phyloP scores from a whole-genome alignment of 2,888 invertebrate genomes.

The Glaucopsyche alexis region DNA sequence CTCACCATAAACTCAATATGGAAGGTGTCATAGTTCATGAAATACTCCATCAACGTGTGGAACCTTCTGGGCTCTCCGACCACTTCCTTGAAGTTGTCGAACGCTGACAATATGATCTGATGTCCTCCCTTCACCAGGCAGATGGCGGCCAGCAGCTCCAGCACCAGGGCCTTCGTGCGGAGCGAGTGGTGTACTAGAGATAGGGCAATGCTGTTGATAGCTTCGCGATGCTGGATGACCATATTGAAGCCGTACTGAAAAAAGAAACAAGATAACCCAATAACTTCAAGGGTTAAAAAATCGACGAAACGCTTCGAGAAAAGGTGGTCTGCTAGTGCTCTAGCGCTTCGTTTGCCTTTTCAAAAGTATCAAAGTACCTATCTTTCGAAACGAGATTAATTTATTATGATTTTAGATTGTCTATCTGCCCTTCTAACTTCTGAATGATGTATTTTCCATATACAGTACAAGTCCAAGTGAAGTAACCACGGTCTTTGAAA shows the following conservation, averaged over 20 bases:
- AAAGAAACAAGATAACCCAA: not conserved
- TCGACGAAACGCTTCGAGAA: no score
- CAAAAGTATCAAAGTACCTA: no score
- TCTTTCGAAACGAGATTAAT: no score
- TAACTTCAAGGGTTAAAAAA: no score
- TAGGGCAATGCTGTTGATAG: slow-evolving; percentile 98
- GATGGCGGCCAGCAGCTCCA: slow-evolving; percentile 98
- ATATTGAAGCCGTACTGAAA: slow-evolving; percentile 98
- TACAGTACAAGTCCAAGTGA: no score
- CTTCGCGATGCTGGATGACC: slow-evolving; percentile 98
- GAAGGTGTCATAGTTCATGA: slow-evolving; percentile 96
- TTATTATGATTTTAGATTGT: no score
- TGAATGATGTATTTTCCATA: no score
- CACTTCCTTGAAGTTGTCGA: slow-evolving; percentile 97
- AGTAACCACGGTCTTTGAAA: no score
- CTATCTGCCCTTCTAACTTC: no score
- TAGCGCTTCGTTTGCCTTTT: no score
- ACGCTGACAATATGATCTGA: slow-evolving; percentile 97
- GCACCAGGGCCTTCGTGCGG: slow-evolving; percentile 97
- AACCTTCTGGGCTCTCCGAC: slow-evolving; percentile 94
- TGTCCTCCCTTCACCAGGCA: slow-evolving; percentile 99
- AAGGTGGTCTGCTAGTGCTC: no score
- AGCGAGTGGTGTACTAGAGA: slow-evolving; percentile 98
- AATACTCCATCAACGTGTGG: slow-evolving; percentile 98
- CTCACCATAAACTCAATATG: slow-evolving; percentile 99